Evolutionary conservation across 2,797 vertebrate species (phyloP), one percentile per base, ranked within the genome.

Genomic region (Vespertilio murinus): DNA sequence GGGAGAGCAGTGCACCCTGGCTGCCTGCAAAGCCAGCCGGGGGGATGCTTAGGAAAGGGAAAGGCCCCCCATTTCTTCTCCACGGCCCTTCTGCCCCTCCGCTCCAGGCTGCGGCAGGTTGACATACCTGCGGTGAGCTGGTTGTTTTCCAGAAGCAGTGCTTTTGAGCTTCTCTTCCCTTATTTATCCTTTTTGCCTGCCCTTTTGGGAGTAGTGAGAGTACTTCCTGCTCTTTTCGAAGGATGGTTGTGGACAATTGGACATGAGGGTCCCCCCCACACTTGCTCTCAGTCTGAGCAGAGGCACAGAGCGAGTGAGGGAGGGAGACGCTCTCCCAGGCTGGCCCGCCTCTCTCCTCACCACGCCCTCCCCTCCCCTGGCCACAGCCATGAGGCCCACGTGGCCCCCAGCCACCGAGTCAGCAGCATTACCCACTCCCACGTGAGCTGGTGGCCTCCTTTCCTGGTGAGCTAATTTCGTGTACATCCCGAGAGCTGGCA

Each of bases 111-210:
- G 30, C 18, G 42, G 67, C n/a, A 1, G 56, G 54, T 13, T 59
- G 35, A 16, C 25, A 0, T 10, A 73, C 64, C 67, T 33, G n/a
- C 13, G 0, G 18, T 52, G 13, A 33, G 47, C 28, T 23, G 1
- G 30, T 81, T 45, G 3, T 35, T 64, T 95, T 77, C 54, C 33
- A 75, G 65, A 88, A 49, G 69, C 80, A 47, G 61, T 9, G 17
- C 67, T 93, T 85, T 91, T 84, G 61, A 54, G 85, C 35, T 47
- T 93, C 80, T 69, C 71, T 90, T 28, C 65, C 78, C 65, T 30
- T 25, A 42, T 35, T 38, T 54, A 17, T 10, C 74, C 35, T 33
- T 25, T 86, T 38, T 40, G 85, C 61, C 28, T 28, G n/a, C 38
- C 56, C 42, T 74, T 52, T 16, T n/a, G 71, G 59, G 64, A 86